phyloP scores from a whole-genome alignment of 2,113 vertebrate genomes.

The Xiphias gladius region DNA sequence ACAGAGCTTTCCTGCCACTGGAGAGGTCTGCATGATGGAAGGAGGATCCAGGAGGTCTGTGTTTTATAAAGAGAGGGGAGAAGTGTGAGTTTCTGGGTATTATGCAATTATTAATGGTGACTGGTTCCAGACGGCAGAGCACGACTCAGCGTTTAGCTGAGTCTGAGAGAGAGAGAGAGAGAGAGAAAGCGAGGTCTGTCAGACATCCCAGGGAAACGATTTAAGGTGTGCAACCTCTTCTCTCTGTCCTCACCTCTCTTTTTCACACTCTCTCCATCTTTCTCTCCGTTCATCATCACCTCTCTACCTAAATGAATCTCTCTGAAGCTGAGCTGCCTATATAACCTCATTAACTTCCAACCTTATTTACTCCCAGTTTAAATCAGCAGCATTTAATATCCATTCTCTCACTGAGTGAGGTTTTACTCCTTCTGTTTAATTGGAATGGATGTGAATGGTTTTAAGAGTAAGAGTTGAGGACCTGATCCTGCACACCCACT shows the following conservation, averaged over 20 bases:
- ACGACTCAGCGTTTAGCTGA: not conserved
- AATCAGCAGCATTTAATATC: not conserved
- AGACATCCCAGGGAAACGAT: not conserved
- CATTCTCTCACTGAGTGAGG: not conserved
- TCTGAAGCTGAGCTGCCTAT: not conserved
- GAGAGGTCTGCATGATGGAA: constrained; percentile 25
- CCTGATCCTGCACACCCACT: no score
- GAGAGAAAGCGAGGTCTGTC: not conserved
- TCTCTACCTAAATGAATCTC: not conserved
- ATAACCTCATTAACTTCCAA: not conserved
- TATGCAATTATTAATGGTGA: constrained; percentile 31
- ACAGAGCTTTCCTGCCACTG: constrained; percentile 10
- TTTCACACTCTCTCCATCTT: not conserved
- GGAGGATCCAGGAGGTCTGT: constrained; percentile 17
- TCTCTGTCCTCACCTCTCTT: not conserved
- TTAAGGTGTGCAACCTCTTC: not conserved
- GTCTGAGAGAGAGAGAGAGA: not conserved
- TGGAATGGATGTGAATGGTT: not conserved
- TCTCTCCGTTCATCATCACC: not conserved
- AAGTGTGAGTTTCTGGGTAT: constrained; percentile 11
- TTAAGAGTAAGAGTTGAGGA: not conserved
- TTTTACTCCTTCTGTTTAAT: not conserved
- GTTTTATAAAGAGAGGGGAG: constrained; percentile 6
- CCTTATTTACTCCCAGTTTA: not conserved
- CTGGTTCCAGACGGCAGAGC: constrained; percentile 17